These are phyloP conservation scores for Phaethon lepturus DNA, from an alignment of 2,113 vertebrate genomes.

Conservation along the genomic window DNA sequence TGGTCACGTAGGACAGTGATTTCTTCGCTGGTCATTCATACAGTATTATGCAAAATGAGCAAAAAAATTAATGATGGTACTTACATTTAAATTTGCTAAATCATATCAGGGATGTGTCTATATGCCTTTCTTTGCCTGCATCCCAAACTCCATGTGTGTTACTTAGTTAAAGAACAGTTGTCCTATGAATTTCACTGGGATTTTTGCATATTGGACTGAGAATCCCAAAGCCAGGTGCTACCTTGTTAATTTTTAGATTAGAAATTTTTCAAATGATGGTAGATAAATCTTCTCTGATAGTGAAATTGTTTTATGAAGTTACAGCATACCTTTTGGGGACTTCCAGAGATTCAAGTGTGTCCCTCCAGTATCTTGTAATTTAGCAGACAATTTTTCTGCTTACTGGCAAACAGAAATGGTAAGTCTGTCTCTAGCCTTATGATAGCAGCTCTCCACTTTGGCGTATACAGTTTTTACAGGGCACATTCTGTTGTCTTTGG, in stretches of 20 bases:
- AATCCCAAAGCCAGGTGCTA: neutral
- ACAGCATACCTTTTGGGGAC: neutral
- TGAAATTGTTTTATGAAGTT: neutral
- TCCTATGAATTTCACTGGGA: neutral
- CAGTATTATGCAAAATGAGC: neutral
- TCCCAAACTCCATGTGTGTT: accelerated
- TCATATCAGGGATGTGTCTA: neutral
- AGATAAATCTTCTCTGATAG: neutral
- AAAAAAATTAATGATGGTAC: neutral
- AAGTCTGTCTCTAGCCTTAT: neutral
- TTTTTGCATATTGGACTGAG: neutral
- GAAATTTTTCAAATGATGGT: neutral
- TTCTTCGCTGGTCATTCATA: neutral
- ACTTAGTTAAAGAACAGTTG: neutral
- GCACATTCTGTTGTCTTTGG: neutral
- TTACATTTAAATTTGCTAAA: neutral
- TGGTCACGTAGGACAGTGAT: neutral
- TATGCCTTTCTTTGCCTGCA: neutral
- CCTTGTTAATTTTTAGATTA: neutral
- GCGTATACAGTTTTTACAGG: neutral
- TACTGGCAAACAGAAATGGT: neutral
- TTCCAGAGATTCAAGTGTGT: neutral
- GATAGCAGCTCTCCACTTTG: neutral
- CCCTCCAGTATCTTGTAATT: neutral
- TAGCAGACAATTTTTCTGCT: neutral